These are phyloP conservation scores for Ichneumoninae sp. DNA, from an alignment of 2,888 invertebrate species.

Conservation along the genomic window DNA sequence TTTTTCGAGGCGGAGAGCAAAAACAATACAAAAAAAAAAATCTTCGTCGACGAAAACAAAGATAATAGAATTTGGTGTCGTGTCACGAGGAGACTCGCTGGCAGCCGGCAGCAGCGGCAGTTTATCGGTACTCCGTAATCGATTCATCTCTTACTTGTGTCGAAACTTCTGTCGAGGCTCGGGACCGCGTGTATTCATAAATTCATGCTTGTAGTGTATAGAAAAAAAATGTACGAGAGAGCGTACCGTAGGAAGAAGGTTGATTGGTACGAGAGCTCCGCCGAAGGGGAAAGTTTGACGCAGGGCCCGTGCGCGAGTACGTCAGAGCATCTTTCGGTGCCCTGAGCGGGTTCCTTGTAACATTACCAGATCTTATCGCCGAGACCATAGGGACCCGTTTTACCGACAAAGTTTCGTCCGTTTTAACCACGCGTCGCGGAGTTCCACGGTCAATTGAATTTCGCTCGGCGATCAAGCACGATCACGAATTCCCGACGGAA, in stretches of 20 bases:
- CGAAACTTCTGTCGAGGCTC: constrained; percentile 42
- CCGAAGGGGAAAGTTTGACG: constrained; percentile 54
- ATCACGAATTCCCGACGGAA: constrained; percentile 15
- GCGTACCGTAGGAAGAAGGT: constrained; percentile 5
- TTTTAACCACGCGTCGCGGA: background rate
- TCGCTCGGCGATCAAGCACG: constrained; percentile 1
- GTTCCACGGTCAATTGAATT: constrained; percentile 34
- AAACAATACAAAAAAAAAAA: constrained; percentile 3
- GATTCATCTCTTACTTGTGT: constrained; percentile 56
- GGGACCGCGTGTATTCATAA: constrained; percentile 35
- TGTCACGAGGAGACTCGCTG: constrained; percentile 38
- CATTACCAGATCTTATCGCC: constrained; percentile 73
- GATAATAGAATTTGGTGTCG: constrained; percentile 65
- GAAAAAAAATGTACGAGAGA: constrained; percentile 16
- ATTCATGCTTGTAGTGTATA: constrained; percentile 14
- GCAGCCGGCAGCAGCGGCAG: constrained; percentile 29
- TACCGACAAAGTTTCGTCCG: constrained; percentile 6
- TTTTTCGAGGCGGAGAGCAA: constrained; percentile 7
- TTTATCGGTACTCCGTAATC: constrained; percentile 56
- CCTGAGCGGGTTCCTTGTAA: constrained; percentile 47
- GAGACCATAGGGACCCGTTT: background rate
- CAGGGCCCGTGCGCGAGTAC: constrained; percentile 56
- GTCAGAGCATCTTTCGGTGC: constrained; percentile 24
- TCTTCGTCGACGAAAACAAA: constrained; percentile 25
- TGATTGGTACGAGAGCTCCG: constrained; percentile 2